phyloP scores from a whole-genome alignment of 2,797 vertebrate species.

The Phataginus tetradactyla region DNA sequence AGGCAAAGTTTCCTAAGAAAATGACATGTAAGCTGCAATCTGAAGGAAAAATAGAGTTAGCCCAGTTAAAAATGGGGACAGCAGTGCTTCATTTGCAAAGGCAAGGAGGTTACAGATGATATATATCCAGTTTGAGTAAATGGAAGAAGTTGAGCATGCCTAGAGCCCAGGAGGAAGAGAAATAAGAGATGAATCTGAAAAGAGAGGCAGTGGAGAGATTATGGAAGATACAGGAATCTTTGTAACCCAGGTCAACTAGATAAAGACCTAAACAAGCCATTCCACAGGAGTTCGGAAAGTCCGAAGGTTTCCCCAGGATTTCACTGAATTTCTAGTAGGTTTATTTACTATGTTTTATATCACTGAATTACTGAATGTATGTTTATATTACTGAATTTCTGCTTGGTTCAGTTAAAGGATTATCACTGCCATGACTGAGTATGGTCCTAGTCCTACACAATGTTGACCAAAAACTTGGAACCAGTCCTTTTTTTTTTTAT shows the following conservation, averaged over 20 bases:
- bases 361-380: too few relatives aligned
- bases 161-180: not conserved
- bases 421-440: not conserved
- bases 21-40: not conserved
- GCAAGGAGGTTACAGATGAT: not conserved
- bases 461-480: not conserved
- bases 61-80: not conserved
- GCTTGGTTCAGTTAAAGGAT: not conserved
- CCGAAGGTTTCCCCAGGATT: not conserved
- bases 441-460: not conserved
- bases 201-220: not conserved
- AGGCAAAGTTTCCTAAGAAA: not conserved
- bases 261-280: not conserved
- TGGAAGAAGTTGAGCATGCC: not conserved
- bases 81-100: not conserved
- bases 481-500: not conserved
- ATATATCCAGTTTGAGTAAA: not conserved
- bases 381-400: not conserved
- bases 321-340: not conserved
- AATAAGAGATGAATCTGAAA: not conserved
- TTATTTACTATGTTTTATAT: not conserved
- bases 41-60: not conserved
- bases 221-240: not conserved
- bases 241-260: not conserved
- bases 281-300: not conserved